Evolutionary conservation across 2,113 vertebrate genomes (phyloP).

Genomic region (Coreoperca whiteheadi): DNA sequence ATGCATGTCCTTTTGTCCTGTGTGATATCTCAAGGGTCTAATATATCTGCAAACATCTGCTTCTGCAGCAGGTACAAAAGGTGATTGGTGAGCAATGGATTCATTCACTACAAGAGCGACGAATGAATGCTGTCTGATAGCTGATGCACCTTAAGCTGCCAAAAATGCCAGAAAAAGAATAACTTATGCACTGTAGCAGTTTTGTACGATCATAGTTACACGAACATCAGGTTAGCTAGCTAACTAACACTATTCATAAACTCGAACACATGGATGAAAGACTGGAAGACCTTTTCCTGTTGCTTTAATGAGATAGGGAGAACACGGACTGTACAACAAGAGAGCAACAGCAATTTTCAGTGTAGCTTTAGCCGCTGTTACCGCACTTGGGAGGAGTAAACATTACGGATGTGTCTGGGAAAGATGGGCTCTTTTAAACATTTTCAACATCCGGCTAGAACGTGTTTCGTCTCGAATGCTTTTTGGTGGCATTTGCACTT

Average conservation of each 20-base stretch:
- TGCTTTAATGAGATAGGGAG: neutral
- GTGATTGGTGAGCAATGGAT: constrained; percentile 3
- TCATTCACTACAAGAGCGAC: neutral
- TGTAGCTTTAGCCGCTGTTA: neutral
- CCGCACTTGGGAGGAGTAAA: neutral
- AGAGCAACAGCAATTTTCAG: neutral
- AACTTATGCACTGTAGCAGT: no score
- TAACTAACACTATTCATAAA: neutral
- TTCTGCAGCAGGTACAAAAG: neutral
- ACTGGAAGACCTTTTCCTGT: neutral
- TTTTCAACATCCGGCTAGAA: neutral
- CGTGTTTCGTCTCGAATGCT: neutral
- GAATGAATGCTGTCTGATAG: no score
- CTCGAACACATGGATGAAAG: neutral
- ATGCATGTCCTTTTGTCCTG: neutral
- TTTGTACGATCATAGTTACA: no score
- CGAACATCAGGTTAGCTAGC: neutral
- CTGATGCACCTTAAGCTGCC: no score
- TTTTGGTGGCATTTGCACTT: neutral
- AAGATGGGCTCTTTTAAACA: neutral
- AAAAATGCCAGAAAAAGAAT: neutral
- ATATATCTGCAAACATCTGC: neutral
- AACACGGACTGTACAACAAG: neutral
- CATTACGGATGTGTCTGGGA: no score
- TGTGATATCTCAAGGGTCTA: neutral